Base-by-base conservation (phyloP, 1,140 invertebrate species). In the Neodiprion virginianus region DNA sequence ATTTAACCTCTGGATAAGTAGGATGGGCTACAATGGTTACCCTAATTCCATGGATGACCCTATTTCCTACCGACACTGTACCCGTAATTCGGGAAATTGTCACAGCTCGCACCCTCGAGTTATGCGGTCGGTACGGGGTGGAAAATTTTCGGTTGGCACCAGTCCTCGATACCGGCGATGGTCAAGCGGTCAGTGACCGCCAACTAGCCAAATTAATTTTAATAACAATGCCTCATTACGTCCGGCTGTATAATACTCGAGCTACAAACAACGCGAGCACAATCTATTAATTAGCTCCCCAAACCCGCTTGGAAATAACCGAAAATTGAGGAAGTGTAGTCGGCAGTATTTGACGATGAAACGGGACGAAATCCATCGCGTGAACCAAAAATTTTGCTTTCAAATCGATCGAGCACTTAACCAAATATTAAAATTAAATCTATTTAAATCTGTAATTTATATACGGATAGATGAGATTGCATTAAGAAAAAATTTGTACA, bases 181-280 rank as follows among this genome's bases (percentile, higher is more conserved):
- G 28, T 40, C 28, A 40, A 40, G n/a, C 53, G 28, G 28, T 40
- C 28, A 40, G 28, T 40, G 53, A 61, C 53, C 53, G 7, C 53
- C n/a, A 61, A 8, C 53, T 61, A 61, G 53, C n/a, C 5, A 17
- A 17, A 61, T 61, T 61, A 61, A 61, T 61, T 61, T 61, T 14
- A 61, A 61, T 61, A 61, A 61, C n/a, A 61, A 61, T 17, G 53
- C 53, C 53, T 61, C 53, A 61, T 61, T 61, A 61, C 53, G 5
- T 61, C 53, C n/a, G 11, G 53, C 53, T 61, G 53, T 9, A 17
- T 61, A 17, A 17, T 8, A 8, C n/a, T 14, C 53, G 11, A 61
- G n/a, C 11, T 61, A 14, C 8, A 12, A 40, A 61, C 53, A 17
- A 61, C 11, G 11, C n/a, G n/a, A 61, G n/a, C 8, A 8, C 53